Conservation (phyloP, 2,888 invertebrate genomes). For the Xestobium rufovillosum region DNA sequence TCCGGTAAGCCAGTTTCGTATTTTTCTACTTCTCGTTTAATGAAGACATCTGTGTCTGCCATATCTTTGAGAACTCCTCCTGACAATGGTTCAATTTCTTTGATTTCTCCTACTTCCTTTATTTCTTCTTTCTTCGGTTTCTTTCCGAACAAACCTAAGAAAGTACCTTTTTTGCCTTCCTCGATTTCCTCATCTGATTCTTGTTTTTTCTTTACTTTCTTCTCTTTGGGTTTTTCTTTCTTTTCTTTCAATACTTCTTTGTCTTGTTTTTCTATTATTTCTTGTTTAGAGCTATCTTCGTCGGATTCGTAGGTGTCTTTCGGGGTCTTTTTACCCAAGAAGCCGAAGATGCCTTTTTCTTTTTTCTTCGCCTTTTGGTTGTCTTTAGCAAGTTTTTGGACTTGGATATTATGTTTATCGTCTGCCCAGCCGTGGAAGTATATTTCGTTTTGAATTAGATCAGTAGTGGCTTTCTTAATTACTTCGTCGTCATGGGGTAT, state of each 20-base stretch:
- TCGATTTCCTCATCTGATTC: slow-evolving; percentile 21
- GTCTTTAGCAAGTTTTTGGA: background rate
- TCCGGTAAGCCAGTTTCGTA: slow-evolving; percentile 25
- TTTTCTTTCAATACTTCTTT: slow-evolving; percentile 34
- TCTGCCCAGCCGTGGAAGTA: slow-evolving; percentile 33
- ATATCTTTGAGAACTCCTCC: slow-evolving; percentile 13
- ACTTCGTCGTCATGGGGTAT: slow-evolving; percentile 12
- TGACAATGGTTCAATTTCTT: slow-evolving; percentile 17
- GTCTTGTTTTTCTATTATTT: slow-evolving; percentile 38
- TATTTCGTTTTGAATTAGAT: slow-evolving; percentile 36
- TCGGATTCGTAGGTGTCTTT: slow-evolving; percentile 36
- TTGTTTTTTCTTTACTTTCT: slow-evolving; percentile 10
- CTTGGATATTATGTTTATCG: slow-evolving; percentile 26
- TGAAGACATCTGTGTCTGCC: slow-evolving; percentile 18
- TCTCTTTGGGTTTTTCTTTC: slow-evolving; percentile 18
- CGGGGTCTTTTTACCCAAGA: slow-evolving; percentile 31
- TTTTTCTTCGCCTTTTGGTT: slow-evolving; percentile 5
- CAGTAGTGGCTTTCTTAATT: slow-evolving; percentile 30
- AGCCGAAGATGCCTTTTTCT: slow-evolving; percentile 6
- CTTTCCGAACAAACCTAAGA: slow-evolving; percentile 29
- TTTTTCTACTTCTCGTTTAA: slow-evolving; percentile 24
- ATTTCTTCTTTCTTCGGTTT: slow-evolving; percentile 26
- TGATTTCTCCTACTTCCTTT: slow-evolving; percentile 11
- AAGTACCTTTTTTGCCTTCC: slow-evolving; percentile 22
- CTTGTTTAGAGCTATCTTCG: slow-evolving; percentile 29